Base-by-base conservation (phyloP, 1,140 invertebrate species). In the Tribolium madens region DNA sequence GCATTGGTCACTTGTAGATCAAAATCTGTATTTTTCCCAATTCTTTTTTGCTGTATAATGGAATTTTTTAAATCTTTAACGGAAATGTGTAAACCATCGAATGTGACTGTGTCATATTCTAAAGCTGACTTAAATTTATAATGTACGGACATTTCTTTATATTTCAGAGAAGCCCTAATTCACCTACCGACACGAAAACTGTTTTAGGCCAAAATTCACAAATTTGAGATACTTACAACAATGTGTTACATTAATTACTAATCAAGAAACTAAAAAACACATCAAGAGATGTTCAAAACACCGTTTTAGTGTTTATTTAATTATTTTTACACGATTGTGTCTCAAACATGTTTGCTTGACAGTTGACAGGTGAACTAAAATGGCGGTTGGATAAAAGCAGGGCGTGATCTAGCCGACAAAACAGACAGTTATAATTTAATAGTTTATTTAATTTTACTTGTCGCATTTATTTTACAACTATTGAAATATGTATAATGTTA, bases 51-150 rank as follows among this genome's bases (percentile, higher is more conserved):
- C 83, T 97, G 94, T 77, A 97, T 92, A 79, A 99, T 99, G 48
- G 94, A 92, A 83, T 96, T 95, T 87, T 99, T 99, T 60, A 99
- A 89, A 86, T 99, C 97, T 14, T 91, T 92, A 78, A 98, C 93
- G 50, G 96, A 97, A 84, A 99, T 98, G 85, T 98, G 94, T 26
- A 99, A 88, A 48, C 97, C 97, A 91, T 99, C 97, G 86, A 99
- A 98, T 14, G 95, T 97, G 50, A 99, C 93, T 2, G 97, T 98
- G 85, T 98, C 96, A 88, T 94, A 98, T 84, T 98, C 95, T 81
- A 97, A 89, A 60, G 95, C 93, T 82, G 96, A 97, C 88, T 98
- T 98, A 85, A 99, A 99, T 88, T 99, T 99, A 87, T 99, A 99
- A 87, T 99, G 97, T 75, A 99, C 95, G 82, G 96, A 98, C 93